phyloP scores from a whole-genome alignment of 2,888 invertebrate genomes.

The Myathropa florea region DNA sequence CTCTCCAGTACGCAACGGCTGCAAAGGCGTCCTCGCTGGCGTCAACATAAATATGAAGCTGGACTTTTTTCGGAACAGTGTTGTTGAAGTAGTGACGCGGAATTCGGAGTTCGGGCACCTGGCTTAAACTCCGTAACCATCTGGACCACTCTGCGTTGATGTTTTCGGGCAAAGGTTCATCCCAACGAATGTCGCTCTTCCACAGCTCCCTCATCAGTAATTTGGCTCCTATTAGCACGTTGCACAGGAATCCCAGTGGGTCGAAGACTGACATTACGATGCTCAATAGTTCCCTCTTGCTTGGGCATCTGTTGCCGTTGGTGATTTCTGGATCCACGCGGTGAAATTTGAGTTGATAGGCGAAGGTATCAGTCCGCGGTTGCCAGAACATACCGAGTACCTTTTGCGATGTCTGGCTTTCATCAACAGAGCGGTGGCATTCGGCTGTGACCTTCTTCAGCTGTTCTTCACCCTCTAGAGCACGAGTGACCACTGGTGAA shows the following conservation, averaged over 20 bases:
- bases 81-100: conserved; percentile 23
- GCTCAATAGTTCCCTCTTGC: neutral
- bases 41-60: conserved; percentile 42
- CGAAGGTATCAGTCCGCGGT: conserved; percentile 47
- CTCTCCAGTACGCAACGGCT: neutral
- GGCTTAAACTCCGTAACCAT: neutral
- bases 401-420: conserved; percentile 15
- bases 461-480: neutral
- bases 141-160: neutral
- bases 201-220: conserved; percentile 11
- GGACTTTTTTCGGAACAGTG: neutral
- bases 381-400: conserved; percentile 71
- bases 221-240: neutral
- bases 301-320: neutral
- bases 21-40: conserved; percentile 50
- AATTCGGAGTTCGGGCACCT: conserved; percentile 1
- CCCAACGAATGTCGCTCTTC: neutral
- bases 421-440: neutral
- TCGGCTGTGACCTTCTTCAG: no score
- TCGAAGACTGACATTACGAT: conserved; percentile 16
- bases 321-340: conserved; percentile 10
- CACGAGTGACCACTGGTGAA: conserved; percentile 2
- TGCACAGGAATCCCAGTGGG: neutral
- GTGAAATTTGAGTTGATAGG: conserved; percentile 26
- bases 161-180: neutral